Base-by-base conservation (phyloP, 2,113 vertebrate genomes). In the Macrotis lagotis region DNA sequence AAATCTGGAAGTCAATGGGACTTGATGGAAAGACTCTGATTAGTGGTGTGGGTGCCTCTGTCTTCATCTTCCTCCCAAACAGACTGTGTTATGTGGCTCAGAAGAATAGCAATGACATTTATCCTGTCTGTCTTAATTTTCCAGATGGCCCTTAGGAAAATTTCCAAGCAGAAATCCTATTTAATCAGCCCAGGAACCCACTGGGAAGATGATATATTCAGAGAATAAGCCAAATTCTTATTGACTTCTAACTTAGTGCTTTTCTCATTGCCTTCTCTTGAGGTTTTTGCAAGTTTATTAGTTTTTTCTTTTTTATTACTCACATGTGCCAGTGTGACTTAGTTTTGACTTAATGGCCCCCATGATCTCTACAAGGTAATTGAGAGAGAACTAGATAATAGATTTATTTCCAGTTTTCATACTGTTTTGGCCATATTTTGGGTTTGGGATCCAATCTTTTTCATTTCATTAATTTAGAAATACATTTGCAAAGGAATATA, bases 131-230 rank as follows among this genome's bases (percentile, higher is more conserved):
- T 97, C 94, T 96, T 96, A 96, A 96, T 98, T 97, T 97, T 96
- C 96, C 97, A 97, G 97, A 96, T 97, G 97, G 96, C 92, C 83
- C 95, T 96, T 91, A 98, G 97, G 97, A 97, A 98, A 92, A 91
- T 94, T 97, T 97, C 96, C 96, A 97, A 97, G 94, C 95, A 92
- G 96, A 96, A 97, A 97, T 97, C 49, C 95, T 91, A 97, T 97
- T 97, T 97, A 97, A 96, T 97, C 90, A 94, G 97, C 90, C 94
- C 74, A 96, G 44, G 97, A 97, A 97, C 94, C 96, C 89, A 94
- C 94, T 97, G 97, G 97, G 95, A 97, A 97, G 96, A 97, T 97
- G 94, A 95, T 96, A 95, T 16, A 95, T 91, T 96, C 51, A 83
- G 89, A 96, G 94, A 89, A 96, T 96, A 93, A 96, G 94, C 92